These are phyloP conservation scores for Dasysyrphus albostriatus DNA, from an alignment of 2,888 invertebrate species.

Conservation along the genomic window DNA sequence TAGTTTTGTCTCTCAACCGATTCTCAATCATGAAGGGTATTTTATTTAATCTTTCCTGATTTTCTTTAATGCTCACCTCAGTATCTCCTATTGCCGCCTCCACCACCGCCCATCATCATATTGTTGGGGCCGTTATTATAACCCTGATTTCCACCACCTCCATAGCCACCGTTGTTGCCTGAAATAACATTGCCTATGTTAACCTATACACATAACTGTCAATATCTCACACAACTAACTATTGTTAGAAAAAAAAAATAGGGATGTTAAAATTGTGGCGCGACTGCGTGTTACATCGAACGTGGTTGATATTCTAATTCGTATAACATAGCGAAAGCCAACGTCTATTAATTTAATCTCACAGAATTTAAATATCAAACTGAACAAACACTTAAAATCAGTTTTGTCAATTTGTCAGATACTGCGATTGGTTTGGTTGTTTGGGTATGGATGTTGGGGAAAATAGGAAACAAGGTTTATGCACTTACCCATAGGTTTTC, in stretches of 20 bases:
- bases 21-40: not conserved
- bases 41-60: not conserved
- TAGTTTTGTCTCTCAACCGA: conserved; percentile 21
- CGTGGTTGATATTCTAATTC: conserved; percentile 78
- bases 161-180: conserved; percentile 69
- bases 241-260: not conserved
- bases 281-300: conserved; percentile 83
- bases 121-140: conserved; percentile 65
- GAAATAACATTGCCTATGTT: conserved; percentile 52
- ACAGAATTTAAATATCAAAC: conserved; percentile 79
- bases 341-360: conserved; percentile 80
- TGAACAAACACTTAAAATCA: conserved; percentile 77
- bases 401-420: conserved; percentile 69
- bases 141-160: conserved; percentile 69
- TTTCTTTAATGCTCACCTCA: conserved; percentile 61
- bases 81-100: conserved; percentile 69
- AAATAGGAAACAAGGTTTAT: not conserved
- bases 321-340: conserved; percentile 83
- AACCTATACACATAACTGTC: conserved; percentile 36
- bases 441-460: not conserved
- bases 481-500: conserved; percentile 67
- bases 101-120: conserved; percentile 69
- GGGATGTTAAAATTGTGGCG: conserved; percentile 79
- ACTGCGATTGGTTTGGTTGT: conserved; percentile 36
- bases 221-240: not conserved